These are phyloP conservation scores for Microtus richardsoni DNA, from an alignment of 2,113 vertebrate species.

Conservation along the genomic window DNA sequence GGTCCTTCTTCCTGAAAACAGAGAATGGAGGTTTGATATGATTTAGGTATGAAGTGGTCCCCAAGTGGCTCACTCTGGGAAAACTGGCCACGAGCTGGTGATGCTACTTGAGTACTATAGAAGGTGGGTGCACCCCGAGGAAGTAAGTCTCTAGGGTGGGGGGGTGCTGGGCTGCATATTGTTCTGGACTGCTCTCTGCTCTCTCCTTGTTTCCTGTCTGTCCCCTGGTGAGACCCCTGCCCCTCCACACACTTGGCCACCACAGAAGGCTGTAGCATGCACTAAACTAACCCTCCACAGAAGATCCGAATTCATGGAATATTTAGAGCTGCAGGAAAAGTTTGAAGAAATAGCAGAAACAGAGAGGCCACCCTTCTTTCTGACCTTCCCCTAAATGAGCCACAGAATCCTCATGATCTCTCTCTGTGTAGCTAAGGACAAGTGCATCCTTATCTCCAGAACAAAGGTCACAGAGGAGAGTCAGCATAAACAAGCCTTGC, in stretches of 20 bases:
- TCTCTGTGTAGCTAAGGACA: no score
- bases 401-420: no score
- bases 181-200: neutral
- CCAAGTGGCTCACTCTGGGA: neutral
- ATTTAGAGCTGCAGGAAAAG: no score
- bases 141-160: neutral
- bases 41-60: neutral
- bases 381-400: no score
- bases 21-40: neutral
- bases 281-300: no score
- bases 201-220: neutral
- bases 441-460: no score
- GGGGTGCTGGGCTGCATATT: fast-evolving
- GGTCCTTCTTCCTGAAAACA: neutral
- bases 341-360: no score
- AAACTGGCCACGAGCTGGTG: neutral
- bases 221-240: neutral
- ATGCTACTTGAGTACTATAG: neutral
- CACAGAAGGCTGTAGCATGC: no score
- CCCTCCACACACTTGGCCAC: neutral
- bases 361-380: no score
- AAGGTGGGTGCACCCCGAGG: neutral
- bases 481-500: no score
- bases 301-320: no score
- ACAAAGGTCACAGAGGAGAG: no score